Percentiles rank a stretch among this genome's conserved stretches.
Evolutionary conservation across 2,113 vertebrate genomes (phyloP).

Genomic region (Cyprinodon variegatus): DNA sequence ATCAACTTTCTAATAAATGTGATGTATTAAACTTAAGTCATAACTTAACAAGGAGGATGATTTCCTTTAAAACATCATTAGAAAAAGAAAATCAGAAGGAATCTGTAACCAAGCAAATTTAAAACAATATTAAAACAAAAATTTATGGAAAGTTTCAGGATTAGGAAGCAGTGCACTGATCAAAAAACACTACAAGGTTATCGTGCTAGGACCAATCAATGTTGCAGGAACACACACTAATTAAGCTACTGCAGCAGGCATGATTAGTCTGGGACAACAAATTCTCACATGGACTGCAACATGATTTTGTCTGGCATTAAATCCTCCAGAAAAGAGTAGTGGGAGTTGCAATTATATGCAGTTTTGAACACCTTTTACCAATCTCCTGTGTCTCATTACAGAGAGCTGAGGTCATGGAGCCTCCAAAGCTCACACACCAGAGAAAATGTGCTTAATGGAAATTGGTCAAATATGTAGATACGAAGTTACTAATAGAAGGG

Average conservation of each 20-base stretch:
- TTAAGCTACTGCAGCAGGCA: slow-evolving; percentile 63
- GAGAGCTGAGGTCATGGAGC: slow-evolving; percentile 43
- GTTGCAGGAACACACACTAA: slow-evolving; percentile 62
- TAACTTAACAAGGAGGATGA: neutral
- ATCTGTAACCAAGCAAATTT: neutral
- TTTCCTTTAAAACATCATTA: neutral
- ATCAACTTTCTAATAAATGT: neutral
- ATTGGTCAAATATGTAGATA: slow-evolving; percentile 57
- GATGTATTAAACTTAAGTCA: no score
- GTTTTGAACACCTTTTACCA: slow-evolving; percentile 73
- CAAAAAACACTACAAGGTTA: slow-evolving; percentile 41
- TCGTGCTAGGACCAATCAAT: slow-evolving; percentile 41
- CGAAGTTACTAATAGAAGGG: slow-evolving; percentile 60
- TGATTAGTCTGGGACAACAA: slow-evolving; percentile 74
- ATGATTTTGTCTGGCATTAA: slow-evolving; percentile 67
- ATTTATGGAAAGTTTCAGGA: neutral
- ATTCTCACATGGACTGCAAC: slow-evolving; percentile 64
- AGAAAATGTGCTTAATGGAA: slow-evolving; percentile 56
- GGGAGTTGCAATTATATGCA: slow-evolving; percentile 71
- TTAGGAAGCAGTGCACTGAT: no score
- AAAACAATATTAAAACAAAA: neutral
- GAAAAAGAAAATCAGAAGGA: neutral
- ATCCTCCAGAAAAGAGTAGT: slow-evolving; percentile 66
- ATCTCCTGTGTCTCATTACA: slow-evolving; percentile 72
- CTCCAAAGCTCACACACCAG: slow-evolving; percentile 38